Evolutionary conservation across 2,888 invertebrate species (phyloP).

Genomic region (Drosophila leonis): DNA sequence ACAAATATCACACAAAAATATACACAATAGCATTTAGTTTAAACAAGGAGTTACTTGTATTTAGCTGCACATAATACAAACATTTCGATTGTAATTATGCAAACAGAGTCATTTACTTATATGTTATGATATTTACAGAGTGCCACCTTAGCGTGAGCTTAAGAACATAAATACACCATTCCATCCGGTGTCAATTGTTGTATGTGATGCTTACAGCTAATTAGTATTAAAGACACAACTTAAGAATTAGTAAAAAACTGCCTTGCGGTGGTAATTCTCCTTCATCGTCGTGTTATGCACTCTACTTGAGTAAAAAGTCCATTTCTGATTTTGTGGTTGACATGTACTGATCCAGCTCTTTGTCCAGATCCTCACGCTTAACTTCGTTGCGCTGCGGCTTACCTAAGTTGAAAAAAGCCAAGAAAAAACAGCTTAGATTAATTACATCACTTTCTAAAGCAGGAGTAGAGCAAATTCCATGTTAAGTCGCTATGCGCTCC

Average conservation of each 20-base stretch:
- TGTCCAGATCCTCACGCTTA: slow-evolving; percentile 89
- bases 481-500: slow-evolving; percentile 26
- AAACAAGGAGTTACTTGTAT: slow-evolving; percentile 56
- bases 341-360: slow-evolving; percentile 91
- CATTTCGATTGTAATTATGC: slow-evolving; percentile 34
- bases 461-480: slow-evolving; percentile 16
- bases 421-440: slow-evolving; percentile 26
- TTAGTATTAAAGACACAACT: slow-evolving; percentile 49
- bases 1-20: slow-evolving; percentile 6
- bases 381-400: slow-evolving; percentile 68
- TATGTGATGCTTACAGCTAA: slow-evolving; percentile 50
- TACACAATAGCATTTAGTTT: slow-evolving; percentile 25
- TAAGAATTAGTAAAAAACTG: slow-evolving; percentile 50
- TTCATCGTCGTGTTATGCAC: slow-evolving; percentile 18
- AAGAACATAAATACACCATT: slow-evolving; percentile 20
- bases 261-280: slow-evolving; percentile 63
- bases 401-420: slow-evolving; percentile 53
- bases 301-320: slow-evolving; percentile 79
- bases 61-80: slow-evolving; percentile 45
- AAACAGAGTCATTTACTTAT: slow-evolving; percentile 41
- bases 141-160: slow-evolving; percentile 17
- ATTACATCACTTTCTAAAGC: background rate
- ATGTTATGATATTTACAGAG: slow-evolving; percentile 48
- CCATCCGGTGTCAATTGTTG: background rate
- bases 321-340: slow-evolving; percentile 87